A percentile compares a stretch with the other conserved stretches of the same genome.
Evolutionary conservation across 2,888 invertebrate genomes (phyloP).

Genomic region (Dusona sp.): DNA sequence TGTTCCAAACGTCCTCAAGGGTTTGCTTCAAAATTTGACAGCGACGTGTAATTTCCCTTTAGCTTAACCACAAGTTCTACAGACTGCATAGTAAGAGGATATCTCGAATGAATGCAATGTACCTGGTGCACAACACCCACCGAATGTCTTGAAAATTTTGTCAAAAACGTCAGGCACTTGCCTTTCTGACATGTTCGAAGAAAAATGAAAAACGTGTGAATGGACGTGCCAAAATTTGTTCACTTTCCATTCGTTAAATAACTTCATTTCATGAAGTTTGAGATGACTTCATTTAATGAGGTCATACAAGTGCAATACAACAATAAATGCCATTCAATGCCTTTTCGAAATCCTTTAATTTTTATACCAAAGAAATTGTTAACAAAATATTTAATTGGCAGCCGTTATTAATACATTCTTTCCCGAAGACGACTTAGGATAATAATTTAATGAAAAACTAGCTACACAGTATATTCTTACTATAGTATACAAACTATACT

Average conservation of each 20-base stretch:
- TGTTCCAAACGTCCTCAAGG: constrained; percentile 22
- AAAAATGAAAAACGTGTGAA: neutral
- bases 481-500: too few species aligned
- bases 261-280: too few species aligned
- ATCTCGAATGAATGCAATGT: constrained; percentile 14
- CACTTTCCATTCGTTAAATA: neutral
- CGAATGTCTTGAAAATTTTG: constrained; percentile 15
- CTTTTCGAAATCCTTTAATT: neutral
- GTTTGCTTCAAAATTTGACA: constrained; percentile 1
- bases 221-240: neutral
- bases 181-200: neutral
- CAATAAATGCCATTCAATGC: neutral
- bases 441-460: too few species aligned
- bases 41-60: constrained; percentile 35
- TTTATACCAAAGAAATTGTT: too few species aligned
- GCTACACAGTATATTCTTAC: too few species aligned
- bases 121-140: neutral
- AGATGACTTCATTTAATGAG: too few species aligned
- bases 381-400: too few species aligned
- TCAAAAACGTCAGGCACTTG: neutral
- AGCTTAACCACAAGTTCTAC: constrained; percentile 14
- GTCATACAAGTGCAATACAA: too few species aligned
- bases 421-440: too few species aligned
- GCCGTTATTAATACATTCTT: too few species aligned
- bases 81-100: neutral